Evolutionary conservation across 1,140 invertebrate species (phyloP).

Genomic region (Potamilus streckersoni): DNA sequence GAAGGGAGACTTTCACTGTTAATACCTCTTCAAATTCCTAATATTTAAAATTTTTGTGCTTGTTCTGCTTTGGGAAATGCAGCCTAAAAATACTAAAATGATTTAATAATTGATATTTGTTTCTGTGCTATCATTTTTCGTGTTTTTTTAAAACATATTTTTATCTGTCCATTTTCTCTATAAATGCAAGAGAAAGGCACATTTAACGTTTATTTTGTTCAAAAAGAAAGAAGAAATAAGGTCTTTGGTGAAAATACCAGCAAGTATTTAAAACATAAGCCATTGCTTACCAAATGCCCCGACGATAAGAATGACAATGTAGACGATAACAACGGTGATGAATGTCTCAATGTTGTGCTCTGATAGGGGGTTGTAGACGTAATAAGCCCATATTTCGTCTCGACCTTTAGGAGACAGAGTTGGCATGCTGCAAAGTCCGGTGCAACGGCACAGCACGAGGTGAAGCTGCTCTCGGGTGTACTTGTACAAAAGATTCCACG

Average conservation of each 20-base stretch:
- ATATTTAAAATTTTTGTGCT: too few species aligned
- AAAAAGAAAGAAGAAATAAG: too few species aligned
- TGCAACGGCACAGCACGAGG: constrained; percentile 12
- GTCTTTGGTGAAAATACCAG: too few species aligned
- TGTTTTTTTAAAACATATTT: neutral
- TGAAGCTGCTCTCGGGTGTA: constrained; percentile 10
- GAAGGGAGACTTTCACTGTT: too few species aligned
- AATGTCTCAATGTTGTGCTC: neutral
- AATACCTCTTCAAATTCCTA: too few species aligned
- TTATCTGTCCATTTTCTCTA: neutral
- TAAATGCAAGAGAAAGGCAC: neutral
- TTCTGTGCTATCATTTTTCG: too few species aligned
- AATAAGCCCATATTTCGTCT: neutral
- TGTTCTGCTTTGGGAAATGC: too few species aligned
- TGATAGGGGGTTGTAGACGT: neutral
- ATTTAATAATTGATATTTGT: too few species aligned
- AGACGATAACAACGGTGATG: constrained; percentile 1
- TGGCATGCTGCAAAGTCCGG: neutral
- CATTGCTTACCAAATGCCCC: constrained; percentile 2
- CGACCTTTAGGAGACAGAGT: neutral
- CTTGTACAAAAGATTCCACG: constrained; percentile 12
- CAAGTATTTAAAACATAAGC: neutral
- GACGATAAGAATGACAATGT: constrained; percentile 2
- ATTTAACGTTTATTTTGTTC: too few species aligned
- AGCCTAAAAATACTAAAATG: too few species aligned